phyloP scores from a whole-genome alignment of 2,888 invertebrate species.

The Agrenia bidenticulata region DNA sequence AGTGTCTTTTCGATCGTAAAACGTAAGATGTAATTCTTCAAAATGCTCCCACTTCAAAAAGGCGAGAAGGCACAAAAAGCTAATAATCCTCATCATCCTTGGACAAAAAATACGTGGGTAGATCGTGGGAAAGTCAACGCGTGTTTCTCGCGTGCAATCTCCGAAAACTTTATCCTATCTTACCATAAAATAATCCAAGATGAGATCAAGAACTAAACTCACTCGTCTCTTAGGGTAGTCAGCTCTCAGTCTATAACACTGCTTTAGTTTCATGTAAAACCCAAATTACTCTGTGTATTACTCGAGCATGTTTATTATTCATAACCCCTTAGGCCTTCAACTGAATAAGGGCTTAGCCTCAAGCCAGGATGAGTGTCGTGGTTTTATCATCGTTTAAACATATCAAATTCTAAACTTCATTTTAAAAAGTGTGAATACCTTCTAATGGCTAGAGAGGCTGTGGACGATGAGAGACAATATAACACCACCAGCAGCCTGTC shows the following conservation, averaged over 20 bases:
- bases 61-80: neutral
- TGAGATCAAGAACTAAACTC: slow-evolving; percentile 6
- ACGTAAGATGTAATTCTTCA: neutral
- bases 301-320: too few relatives aligned
- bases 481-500: slow-evolving; percentile 1
- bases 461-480: slow-evolving; percentile 3
- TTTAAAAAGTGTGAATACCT: neutral
- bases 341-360: too few relatives aligned
- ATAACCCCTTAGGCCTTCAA: too few relatives aligned
- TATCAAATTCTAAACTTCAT: neutral
- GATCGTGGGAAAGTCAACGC: slow-evolving; percentile 52
- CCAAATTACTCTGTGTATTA: neutral
- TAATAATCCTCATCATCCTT: slow-evolving; percentile 2
- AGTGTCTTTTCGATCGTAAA: neutral
- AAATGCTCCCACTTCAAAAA: neutral
- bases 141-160: slow-evolving; percentile 50
- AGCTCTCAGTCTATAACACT: neutral
- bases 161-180: slow-evolving; percentile 1
- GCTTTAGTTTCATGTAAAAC: neutral
- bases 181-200: slow-evolving; percentile 13
- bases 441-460: neutral
- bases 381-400: slow-evolving; percentile 1
- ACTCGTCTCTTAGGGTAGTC: neutral
- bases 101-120: slow-evolving; percentile 22
- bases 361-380: neutral